Conservation (phyloP, 2,113 vertebrate genomes). For the Anas platyrhynchos region DNA sequence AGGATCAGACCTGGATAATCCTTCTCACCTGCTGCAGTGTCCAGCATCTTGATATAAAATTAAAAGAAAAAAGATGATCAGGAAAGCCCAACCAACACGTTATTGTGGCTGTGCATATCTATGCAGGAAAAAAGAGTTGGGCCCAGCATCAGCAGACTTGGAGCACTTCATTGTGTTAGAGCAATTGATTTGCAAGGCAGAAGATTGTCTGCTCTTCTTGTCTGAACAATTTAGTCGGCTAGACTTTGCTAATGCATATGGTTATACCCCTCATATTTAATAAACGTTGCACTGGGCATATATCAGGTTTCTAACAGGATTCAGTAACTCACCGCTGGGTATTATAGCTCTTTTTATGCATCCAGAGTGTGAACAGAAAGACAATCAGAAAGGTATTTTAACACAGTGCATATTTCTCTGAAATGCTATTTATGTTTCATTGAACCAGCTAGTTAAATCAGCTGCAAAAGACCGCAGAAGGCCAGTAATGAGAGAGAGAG, state of each 20-base stretch:
- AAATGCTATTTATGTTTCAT: conserved; percentile 60
- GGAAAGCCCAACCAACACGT: not conserved
- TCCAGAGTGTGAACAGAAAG: not conserved
- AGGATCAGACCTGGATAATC: not conserved
- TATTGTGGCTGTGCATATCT: not conserved
- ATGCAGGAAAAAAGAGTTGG: not conserved
- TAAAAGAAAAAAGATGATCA: not conserved
- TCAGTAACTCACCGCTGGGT: not conserved
- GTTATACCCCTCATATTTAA: conserved; percentile 31
- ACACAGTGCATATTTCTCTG: conserved; percentile 5
- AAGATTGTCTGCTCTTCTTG: not conserved
- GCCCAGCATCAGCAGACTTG: not conserved
- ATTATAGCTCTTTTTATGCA: conserved; percentile 14
- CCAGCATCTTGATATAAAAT: not conserved
- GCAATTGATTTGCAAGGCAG: conserved; percentile 45
- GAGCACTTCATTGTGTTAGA: not conserved
- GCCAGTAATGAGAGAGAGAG: conserved; percentile 24
- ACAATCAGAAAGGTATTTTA: not conserved
- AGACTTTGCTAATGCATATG: conserved; percentile 34
- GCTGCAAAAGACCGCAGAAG: conserved; percentile 25
- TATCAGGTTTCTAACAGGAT: not conserved
- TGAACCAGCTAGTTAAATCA: conserved; percentile 17
- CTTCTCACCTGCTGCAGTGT: not conserved
- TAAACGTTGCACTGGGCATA: not conserved
- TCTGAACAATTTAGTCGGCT: conserved; percentile 44